A percentile compares a stretch with the other conserved stretches of the same genome.
Evolutionary conservation across 2,113 vertebrate species (phyloP).

Genomic region (Mirounga angustirostris): DNA sequence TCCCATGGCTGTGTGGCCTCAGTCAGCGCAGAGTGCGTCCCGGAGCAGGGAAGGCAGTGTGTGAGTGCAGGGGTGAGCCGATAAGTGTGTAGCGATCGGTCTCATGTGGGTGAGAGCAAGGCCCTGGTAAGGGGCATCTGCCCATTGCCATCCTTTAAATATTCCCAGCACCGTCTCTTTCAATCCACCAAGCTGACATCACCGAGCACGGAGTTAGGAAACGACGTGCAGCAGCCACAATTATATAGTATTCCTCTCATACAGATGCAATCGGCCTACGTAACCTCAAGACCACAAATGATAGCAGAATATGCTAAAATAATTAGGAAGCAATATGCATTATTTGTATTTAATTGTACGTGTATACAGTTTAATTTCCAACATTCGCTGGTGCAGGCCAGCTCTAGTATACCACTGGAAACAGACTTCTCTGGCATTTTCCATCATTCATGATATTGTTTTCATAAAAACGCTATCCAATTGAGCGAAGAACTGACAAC

Average conservation of each 20-base stretch:
- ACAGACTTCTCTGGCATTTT: not conserved
- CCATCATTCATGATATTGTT: rapidly evolving
- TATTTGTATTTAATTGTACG: not conserved
- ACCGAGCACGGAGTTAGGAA: rapidly evolving
- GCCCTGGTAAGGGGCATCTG: no score
- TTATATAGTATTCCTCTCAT: rapidly evolving
- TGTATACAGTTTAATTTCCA: not conserved
- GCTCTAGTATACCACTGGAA: not conserved
- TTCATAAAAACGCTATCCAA: not conserved
- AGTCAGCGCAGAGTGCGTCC: rapidly evolving
- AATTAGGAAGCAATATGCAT: not conserved
- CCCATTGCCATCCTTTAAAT: not conserved
- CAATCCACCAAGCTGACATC: rapidly evolving
- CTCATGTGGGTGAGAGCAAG: not conserved
- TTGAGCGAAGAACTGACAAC: not conserved
- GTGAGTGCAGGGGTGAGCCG: rapidly evolving
- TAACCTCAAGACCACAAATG: rapidly evolving
- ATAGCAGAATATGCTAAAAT: not conserved
- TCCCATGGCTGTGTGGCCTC: rapidly evolving
- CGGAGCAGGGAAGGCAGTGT: rapidly evolving
- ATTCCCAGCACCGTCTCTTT: rapidly evolving
- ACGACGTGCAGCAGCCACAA: rapidly evolving
- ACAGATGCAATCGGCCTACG: rapidly evolving
- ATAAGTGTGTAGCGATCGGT: rapidly evolving
- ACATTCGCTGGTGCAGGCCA: not conserved